Evolutionary conservation across 2,797 vertebrate species (phyloP).

Genomic region (Rhinichthys osculus): DNA sequence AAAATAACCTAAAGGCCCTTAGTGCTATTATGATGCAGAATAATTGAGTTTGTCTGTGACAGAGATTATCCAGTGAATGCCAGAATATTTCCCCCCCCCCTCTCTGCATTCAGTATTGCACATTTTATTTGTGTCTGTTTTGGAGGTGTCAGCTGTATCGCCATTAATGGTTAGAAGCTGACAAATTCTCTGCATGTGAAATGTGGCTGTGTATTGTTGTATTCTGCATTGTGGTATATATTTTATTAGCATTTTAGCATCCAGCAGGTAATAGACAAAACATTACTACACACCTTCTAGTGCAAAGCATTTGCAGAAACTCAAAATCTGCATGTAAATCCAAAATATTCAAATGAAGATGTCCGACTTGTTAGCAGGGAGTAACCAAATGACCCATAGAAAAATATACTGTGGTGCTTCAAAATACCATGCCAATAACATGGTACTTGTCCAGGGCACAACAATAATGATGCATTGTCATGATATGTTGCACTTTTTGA

Average conservation of each 20-base stretch:
- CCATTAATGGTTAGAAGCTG: slow-evolving; percentile 4
- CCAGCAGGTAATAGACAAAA: not conserved
- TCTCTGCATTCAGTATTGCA: not conserved
- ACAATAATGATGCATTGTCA: not conserved
- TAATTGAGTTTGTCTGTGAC: slow-evolving; percentile 19
- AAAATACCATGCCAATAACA: not conserved
- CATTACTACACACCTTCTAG: slow-evolving; percentile 8
- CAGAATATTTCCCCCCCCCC: not conserved
- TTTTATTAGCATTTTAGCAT: not conserved
- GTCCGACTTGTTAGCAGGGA: not conserved
- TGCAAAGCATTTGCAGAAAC: slow-evolving; percentile 28
- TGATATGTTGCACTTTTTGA: not conserved
- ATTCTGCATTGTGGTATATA: not conserved
- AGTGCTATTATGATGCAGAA: slow-evolving; percentile 27
- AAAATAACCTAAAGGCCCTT: slow-evolving; percentile 26
- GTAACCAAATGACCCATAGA: slow-evolving; percentile 2
- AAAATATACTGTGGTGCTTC: not conserved
- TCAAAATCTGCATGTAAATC: slow-evolving; percentile 10
- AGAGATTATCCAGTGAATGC: slow-evolving; percentile 7
- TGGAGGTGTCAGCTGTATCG: slow-evolving; percentile 12
- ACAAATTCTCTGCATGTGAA: slow-evolving; percentile 9
- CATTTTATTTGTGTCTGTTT: slow-evolving; percentile 25
- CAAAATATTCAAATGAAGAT: slow-evolving; percentile 30
- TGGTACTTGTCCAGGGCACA: not conserved
- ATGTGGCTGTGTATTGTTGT: not conserved